Percentiles rank a stretch among this genome's conserved stretches.
phyloP scores from a whole-genome alignment of 2,888 invertebrate species.

The Siphlonurus alternatus region DNA sequence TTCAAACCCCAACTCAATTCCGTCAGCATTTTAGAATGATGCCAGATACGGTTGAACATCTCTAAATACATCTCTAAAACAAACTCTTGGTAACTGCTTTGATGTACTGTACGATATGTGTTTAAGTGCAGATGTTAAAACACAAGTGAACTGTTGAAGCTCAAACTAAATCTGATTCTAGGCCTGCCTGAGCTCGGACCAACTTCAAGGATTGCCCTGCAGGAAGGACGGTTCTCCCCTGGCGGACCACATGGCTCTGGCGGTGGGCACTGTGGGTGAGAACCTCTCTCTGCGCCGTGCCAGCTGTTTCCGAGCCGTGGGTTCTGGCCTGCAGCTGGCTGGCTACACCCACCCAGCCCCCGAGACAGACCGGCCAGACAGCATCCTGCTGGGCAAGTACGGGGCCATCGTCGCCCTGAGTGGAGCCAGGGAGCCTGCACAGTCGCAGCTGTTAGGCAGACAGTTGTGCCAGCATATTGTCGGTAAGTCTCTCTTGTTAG shows the following conservation, averaged over 20 bases:
- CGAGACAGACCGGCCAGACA: conserved; percentile 26
- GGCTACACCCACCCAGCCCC: conserved; percentile 70
- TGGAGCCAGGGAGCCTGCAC: conserved; percentile 21
- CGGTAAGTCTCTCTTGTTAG: too few relatives aligned
- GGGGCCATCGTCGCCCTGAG: conserved; percentile 65
- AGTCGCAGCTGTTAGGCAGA: conserved; percentile 40
- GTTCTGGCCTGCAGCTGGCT: conserved; percentile 32
- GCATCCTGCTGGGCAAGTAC: conserved; percentile 48
- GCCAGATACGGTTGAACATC: too few relatives aligned
- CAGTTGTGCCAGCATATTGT: conserved; percentile 87
- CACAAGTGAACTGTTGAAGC: too few relatives aligned
- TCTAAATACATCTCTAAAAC: too few relatives aligned
- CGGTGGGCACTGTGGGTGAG: conserved; percentile 80
- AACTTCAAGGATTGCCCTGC: conserved; percentile 42
- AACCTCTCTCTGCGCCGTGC: conserved; percentile 71
- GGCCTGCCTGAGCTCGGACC: conserved; percentile 41
- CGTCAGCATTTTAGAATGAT: too few relatives aligned
- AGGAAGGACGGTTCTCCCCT: conserved; percentile 44
- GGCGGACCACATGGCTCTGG: conserved; percentile 63
- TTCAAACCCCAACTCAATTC: too few relatives aligned
- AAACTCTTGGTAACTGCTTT: too few relatives aligned
- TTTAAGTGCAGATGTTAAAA: too few relatives aligned
- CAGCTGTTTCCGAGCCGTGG: conserved; percentile 43
- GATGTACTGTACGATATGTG: too few relatives aligned
- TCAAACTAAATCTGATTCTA: too few relatives aligned